Conservation (phyloP, 1,140 invertebrate genomes). For the Holcopasites calliopsidis region DNA sequence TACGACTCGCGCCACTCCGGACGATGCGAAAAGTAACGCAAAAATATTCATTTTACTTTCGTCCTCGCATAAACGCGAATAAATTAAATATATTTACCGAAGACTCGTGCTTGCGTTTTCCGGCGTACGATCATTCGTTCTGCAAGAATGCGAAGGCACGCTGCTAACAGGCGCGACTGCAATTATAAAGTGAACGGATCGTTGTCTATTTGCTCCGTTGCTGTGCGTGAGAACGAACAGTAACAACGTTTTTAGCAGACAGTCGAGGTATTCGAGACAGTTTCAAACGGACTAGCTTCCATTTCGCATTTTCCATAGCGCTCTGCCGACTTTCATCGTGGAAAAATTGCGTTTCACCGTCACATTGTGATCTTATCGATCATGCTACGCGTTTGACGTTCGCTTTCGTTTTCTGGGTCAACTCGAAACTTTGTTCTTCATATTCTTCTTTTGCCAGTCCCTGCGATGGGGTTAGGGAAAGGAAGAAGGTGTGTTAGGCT, state of each 20-base stretch:
- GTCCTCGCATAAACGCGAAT: no score
- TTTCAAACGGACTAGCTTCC: neutral
- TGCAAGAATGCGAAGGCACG: neutral
- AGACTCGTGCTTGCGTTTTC: no score
- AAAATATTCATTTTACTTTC: no score
- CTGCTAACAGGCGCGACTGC: conserved; percentile 35
- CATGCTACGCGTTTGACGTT: neutral
- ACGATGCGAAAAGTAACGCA: no score
- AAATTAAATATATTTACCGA: no score
- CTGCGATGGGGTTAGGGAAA: no score
- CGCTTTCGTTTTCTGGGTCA: neutral
- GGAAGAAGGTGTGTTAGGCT: neutral
- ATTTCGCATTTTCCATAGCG: conserved; percentile 13
- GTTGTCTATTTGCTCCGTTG: conserved; percentile 45
- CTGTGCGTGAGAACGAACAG: conserved; percentile 52
- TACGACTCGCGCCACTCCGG: no score
- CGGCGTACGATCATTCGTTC: neutral
- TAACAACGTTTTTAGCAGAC: conserved; percentile 8
- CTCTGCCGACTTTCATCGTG: conserved; percentile 2
- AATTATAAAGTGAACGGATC: conserved; percentile 57
- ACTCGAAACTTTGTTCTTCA: neutral
- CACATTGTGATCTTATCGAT: conserved; percentile 13
- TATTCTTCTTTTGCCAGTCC: neutral
- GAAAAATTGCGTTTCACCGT: conserved; percentile 2
- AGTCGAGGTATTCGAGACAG: conserved; percentile 7